Evolutionary conservation across 2,113 vertebrate species (phyloP), one percentile per base, ranked within the genome.

Genomic region (Benitochromis conjunctus): DNA sequence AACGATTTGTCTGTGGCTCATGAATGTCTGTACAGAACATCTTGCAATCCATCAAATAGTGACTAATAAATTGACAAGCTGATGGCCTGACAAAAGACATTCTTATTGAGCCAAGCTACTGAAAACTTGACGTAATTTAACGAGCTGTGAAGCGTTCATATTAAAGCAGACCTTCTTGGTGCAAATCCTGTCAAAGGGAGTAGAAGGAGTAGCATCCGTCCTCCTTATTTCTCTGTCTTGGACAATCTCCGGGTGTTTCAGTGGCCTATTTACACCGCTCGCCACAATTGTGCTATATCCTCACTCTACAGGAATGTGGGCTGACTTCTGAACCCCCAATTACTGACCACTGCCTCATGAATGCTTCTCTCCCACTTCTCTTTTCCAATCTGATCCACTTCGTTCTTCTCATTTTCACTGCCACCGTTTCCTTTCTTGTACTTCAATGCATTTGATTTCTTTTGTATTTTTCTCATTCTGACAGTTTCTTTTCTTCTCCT

Each of bases 241-340:
- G 46, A 76, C 60, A 38, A 69, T 86, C 8, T 51, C 36, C 1
- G 11, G 31, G 6, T 18, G 29, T 85, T 41, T 84, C 53, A 57
- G n/a, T 82, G 84, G 13, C 62, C 64, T 77, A 55, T 51, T 74
- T 54, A 26, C 11, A 0, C 43, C 48, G 43, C 43, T 51, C 10
- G 1, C 24, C 43, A 19, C 82, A 7, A 36, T 21, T 19, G 43
- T 82, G 81, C 9, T 8, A 7, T 81, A 54, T 71, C 51, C 64
- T 93, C 92, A 93, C 74, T 34, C 29, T 53, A 5, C 79, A 86
- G 83, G 88, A 91, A 93, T 90, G 92, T 60, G 55, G n/a, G 87
- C 80, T 74, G 19, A 88, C 82, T 62, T 71, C 79, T 79, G 48
- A 83, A 89, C 54, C 89, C 57, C 31, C 74, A 79, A 88, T 92